Conservation (phyloP, 2,797 vertebrate genomes). For the Hydrophis major region DNA sequence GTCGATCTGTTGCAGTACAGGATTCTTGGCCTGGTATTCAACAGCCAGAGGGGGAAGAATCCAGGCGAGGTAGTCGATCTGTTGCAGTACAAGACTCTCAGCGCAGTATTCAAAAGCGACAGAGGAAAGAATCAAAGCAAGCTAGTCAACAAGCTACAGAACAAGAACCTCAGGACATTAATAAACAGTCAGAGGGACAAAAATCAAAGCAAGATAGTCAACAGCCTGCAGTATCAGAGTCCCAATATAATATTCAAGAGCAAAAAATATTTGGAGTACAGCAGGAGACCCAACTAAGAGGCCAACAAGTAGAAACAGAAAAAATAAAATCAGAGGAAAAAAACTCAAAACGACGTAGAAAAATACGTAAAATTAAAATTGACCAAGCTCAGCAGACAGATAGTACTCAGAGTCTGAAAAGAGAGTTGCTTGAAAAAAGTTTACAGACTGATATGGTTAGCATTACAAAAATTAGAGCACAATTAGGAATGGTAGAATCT, state of each 20-base stretch:
- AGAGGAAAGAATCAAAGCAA: neutral
- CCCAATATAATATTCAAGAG: neutral
- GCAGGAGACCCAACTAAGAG: neutral
- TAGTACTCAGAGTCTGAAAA: conserved; percentile 9
- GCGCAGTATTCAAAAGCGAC: neutral
- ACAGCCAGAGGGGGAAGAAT: neutral
- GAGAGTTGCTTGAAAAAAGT: conserved; percentile 3
- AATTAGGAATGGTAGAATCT: neutral
- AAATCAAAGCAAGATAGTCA: neutral
- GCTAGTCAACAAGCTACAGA: neutral
- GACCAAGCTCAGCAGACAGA: conserved; percentile 26
- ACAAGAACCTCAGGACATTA: neutral
- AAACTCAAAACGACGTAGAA: neutral
- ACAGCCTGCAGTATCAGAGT: neutral
- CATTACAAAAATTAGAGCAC: neutral
- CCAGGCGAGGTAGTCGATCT: neutral
- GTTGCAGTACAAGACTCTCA: neutral
- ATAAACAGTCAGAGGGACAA: neutral
- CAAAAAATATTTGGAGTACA: neutral
- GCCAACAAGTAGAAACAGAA: neutral
- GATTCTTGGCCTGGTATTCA: neutral
- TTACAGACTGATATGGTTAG: neutral
- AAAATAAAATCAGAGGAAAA: neutral
- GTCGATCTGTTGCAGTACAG: neutral
- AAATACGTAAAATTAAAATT: conserved; percentile 3